These are phyloP conservation scores for Parnassius glacialis DNA, from an alignment of 2,888 invertebrate species.

Conservation along the genomic window DNA sequence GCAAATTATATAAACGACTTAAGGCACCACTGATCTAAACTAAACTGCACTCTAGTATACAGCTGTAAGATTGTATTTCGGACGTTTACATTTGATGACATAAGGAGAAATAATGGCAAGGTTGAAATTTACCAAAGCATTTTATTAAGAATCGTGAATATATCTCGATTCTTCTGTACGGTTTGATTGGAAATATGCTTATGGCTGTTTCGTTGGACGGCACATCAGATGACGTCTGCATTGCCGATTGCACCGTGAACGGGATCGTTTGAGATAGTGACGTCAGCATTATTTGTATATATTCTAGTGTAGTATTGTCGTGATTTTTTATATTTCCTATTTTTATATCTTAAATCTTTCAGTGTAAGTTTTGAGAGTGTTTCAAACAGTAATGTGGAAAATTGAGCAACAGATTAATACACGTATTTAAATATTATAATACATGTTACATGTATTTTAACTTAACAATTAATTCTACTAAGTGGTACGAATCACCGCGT, in stretches of 20 bases:
- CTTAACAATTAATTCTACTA: too few species aligned
- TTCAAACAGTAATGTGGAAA: not conserved
- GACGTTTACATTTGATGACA: not conserved
- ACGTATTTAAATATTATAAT: too few species aligned
- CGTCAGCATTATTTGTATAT: slow-evolving; percentile 27
- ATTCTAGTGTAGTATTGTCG: slow-evolving; percentile 7
- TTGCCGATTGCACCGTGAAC: slow-evolving; percentile 52
- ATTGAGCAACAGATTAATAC: not conserved
- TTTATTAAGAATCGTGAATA: slow-evolving; percentile 71
- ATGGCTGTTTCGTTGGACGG: slow-evolving; percentile 52
- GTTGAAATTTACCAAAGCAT: slow-evolving; percentile 64
- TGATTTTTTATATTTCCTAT: slow-evolving; percentile 17
- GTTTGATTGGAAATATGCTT: slow-evolving; percentile 78
- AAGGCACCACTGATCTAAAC: slow-evolving; percentile 22
- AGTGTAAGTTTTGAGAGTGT: slow-evolving; percentile 15
- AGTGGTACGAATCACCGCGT: too few species aligned
- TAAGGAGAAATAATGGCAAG: slow-evolving; percentile 30
- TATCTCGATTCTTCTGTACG: slow-evolving; percentile 59
- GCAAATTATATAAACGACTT: slow-evolving; percentile 32
- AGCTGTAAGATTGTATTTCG: slow-evolving; percentile 24
- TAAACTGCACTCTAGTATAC: slow-evolving; percentile 31
- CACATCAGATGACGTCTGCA: slow-evolving; percentile 62
- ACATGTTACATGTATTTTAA: too few species aligned
- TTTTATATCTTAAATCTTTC: slow-evolving; percentile 14
- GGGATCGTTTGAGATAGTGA: slow-evolving; percentile 36